phyloP scores from a whole-genome alignment of 2,888 invertebrate genomes.

The Synergus umbraculus region DNA sequence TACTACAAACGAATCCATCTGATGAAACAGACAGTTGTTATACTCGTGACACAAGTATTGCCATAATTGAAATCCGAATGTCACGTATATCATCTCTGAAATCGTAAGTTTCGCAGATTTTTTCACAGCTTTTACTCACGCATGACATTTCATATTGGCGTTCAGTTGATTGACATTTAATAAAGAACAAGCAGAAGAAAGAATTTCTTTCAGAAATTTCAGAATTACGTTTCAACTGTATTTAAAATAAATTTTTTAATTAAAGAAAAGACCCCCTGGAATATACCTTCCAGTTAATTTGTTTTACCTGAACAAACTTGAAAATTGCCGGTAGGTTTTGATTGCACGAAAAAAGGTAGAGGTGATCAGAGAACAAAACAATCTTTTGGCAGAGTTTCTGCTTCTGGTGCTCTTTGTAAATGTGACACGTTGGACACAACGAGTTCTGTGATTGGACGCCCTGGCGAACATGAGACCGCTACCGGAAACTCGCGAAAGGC shows the following conservation, averaged over 20 bases:
- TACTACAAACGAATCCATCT: conserved; percentile 16
- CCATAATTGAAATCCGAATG: conserved; percentile 19
- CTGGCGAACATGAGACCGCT: conserved; percentile 16
- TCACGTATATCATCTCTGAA: background rate
- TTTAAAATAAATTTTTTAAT: too few species aligned
- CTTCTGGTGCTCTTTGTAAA: conserved; percentile 15
- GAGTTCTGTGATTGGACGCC: conserved; percentile 27
- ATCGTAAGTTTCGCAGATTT: background rate
- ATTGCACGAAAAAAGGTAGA: background rate
- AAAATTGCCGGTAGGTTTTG: background rate
- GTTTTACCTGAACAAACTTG: background rate
- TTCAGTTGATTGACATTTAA: background rate
- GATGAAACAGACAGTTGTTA: conserved; percentile 2
- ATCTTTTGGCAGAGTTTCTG: background rate
- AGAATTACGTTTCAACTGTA: too few species aligned
- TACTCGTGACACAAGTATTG: conserved; percentile 13
- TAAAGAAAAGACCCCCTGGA: too few species aligned
- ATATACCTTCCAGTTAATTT: too few species aligned
- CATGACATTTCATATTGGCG: background rate
- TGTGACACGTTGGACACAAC: conserved; percentile 11
- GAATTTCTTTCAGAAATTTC: too few species aligned
- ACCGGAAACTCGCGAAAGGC: background rate
- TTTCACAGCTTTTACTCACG: background rate
- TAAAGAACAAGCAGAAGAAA: background rate
- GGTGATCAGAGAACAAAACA: background rate